A percentile compares a stretch with the other conserved stretches of the same genome.
phyloP scores from a whole-genome alignment of 2,888 invertebrate genomes.

The Hoplodrina ambigua region DNA sequence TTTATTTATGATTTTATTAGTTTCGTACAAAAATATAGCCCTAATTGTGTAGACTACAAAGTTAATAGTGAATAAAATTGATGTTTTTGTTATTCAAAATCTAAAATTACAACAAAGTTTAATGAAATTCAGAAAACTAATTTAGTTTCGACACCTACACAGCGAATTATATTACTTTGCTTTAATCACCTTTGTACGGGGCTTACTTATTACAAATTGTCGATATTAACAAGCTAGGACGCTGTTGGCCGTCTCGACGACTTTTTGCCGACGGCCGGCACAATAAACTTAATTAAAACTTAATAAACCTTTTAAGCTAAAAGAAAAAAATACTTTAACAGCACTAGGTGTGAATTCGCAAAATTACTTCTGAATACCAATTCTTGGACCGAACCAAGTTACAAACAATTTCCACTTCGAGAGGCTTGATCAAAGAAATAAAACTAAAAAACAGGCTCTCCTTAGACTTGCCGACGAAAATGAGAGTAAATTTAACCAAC shows the following conservation, averaged over 20 bases:
- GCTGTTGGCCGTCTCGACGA: not conserved
- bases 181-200: not conserved
- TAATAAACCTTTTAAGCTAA: slow-evolving; percentile 24
- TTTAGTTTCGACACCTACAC: slow-evolving; percentile 26
- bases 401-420: slow-evolving; percentile 87
- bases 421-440: slow-evolving; percentile 88
- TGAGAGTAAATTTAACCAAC: slow-evolving; percentile 89
- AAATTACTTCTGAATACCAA: slow-evolving; percentile 87
- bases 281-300: slow-evolving; percentile 23
- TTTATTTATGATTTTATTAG: slow-evolving; percentile 1
- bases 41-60: not conserved
- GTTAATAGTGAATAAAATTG: not conserved
- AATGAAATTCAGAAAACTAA: slow-evolving; percentile 30
- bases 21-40: not conserved
- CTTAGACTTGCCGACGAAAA: slow-evolving; percentile 76
- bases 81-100: slow-evolving; percentile 17
- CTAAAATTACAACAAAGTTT: slow-evolving; percentile 9
- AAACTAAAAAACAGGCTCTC: slow-evolving; percentile 87
- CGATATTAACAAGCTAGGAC: not conserved
- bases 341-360: slow-evolving; percentile 81
- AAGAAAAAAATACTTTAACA: slow-evolving; percentile 51
- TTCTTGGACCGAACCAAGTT: slow-evolving; percentile 81
- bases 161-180: slow-evolving; percentile 1
- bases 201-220: slow-evolving; percentile 4
- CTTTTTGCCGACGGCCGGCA: slow-evolving; percentile 5